A percentile compares a stretch with the other conserved stretches of the same genome.
phyloP scores from a whole-genome alignment of 2,113 vertebrate species.

The Neogobius melanostomus region DNA sequence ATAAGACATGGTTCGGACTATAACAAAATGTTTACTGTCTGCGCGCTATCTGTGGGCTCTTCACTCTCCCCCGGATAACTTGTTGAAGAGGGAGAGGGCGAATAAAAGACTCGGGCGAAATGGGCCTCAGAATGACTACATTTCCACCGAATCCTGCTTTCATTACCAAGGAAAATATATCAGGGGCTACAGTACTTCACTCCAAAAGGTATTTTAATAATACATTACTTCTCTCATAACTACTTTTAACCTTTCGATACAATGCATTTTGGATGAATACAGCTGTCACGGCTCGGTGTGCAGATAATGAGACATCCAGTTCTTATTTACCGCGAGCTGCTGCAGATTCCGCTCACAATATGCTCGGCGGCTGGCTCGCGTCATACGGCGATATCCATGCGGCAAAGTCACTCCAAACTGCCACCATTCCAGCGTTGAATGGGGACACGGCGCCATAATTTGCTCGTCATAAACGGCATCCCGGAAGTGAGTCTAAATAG shows the following conservation, averaged over 20 bases:
- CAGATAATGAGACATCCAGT: constrained; percentile 73
- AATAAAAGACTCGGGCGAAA: constrained; percentile 76
- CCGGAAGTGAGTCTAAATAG: constrained; percentile 65
- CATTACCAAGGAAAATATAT: constrained; percentile 83
- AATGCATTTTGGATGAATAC: constrained; percentile 78
- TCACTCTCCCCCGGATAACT: constrained; percentile 69
- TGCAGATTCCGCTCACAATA: constrained; percentile 35
- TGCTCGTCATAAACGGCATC: constrained; percentile 61
- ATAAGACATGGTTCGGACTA: constrained; percentile 79
- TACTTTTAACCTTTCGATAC: constrained; percentile 82
- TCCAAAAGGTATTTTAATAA: constrained; percentile 82
- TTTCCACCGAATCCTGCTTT: constrained; percentile 78
- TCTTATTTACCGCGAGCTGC: constrained; percentile 73
- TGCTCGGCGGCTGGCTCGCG: constrained; percentile 22
- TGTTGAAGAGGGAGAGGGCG: constrained; percentile 59
- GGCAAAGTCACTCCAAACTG: constrained; percentile 32
- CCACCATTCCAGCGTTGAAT: constrained; percentile 41
- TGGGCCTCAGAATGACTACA: constrained; percentile 77
- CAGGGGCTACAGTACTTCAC: constrained; percentile 79
- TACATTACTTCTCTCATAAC: constrained; percentile 81
- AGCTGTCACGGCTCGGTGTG: constrained; percentile 68
- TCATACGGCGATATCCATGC: constrained; percentile 26
- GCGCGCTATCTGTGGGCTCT: constrained; percentile 70
- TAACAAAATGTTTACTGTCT: constrained; percentile 80
- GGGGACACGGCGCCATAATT: constrained; percentile 36